Conservation (phyloP, 2,888 invertebrate species). For the Sympetrum striolatum region DNA sequence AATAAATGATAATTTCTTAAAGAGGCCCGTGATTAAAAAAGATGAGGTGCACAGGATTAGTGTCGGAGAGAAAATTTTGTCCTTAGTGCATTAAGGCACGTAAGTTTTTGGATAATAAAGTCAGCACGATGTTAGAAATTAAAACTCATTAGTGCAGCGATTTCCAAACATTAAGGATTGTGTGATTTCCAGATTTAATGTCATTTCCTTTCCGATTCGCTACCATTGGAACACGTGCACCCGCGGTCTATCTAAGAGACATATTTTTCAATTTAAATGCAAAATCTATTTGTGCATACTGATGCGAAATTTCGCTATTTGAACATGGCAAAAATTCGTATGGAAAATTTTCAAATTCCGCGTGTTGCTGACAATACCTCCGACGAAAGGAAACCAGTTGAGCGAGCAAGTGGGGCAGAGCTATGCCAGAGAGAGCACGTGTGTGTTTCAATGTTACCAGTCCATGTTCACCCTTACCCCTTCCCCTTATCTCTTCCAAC, state of each 20-base stretch:
- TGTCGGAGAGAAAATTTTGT: background rate
- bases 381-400: background rate
- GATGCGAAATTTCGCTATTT: background rate
- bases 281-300: background rate
- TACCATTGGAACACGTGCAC: background rate
- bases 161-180: conserved; percentile 1
- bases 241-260: no score
- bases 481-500: background rate
- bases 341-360: no score
- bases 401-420: background rate
- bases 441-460: background rate
- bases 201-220: background rate
- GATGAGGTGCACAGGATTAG: conserved; percentile 5
- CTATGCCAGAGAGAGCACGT: background rate
- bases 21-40: conserved; percentile 14
- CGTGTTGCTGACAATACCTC: background rate
- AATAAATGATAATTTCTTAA: background rate
- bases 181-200: background rate
- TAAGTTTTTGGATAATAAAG: conserved; percentile 10
- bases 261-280: background rate
- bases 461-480: background rate
- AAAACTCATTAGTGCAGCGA: conserved; percentile 13
- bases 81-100: conserved; percentile 23
- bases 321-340: no score
- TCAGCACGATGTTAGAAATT: conserved; percentile 27